phyloP scores from a whole-genome alignment of 1,140 invertebrate genomes.

The Heliconius nattereri region DNA sequence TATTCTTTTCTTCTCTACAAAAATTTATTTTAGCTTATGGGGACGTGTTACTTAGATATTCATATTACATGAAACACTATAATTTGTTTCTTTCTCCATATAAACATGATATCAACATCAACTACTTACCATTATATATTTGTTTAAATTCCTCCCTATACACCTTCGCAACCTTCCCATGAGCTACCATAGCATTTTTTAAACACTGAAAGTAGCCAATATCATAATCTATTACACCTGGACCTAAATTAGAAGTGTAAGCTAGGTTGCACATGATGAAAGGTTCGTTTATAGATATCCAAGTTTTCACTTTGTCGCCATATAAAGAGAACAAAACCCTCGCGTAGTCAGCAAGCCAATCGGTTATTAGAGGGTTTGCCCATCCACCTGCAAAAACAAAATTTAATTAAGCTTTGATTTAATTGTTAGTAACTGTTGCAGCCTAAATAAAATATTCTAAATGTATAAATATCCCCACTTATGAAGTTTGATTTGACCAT shows the following conservation, averaged over 20 bases:
- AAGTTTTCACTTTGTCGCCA: constrained; percentile 83
- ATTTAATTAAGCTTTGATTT: background rate
- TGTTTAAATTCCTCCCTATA: constrained; percentile 66
- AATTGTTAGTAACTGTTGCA: too few relatives aligned
- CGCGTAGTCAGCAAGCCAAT: constrained; percentile 83
- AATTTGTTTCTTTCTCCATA: background rate
- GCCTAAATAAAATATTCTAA: too few relatives aligned
- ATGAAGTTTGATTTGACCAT: too few relatives aligned
- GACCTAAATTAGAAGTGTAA: constrained; percentile 40
- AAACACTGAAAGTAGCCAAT: constrained; percentile 77
- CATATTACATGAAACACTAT: too few relatives aligned
- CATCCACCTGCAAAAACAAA: constrained; percentile 15
- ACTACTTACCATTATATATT: constrained; percentile 61
- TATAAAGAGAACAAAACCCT: constrained; percentile 81
- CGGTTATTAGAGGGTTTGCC: constrained; percentile 73
- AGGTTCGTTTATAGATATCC: constrained; percentile 87
- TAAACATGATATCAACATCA: background rate
- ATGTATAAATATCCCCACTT: too few relatives aligned
- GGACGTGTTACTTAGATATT: too few relatives aligned
- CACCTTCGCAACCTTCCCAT: constrained; percentile 82
- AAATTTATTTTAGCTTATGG: too few relatives aligned
- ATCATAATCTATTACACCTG: constrained; percentile 42
- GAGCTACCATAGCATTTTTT: constrained; percentile 81
- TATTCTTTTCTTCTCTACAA: too few relatives aligned
- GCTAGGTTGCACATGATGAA: constrained; percentile 78